Evolutionary conservation across 2,797 vertebrate genomes (phyloP), one percentile per base, ranked within the genome.

Genomic region (Lophotriccus pileatus): DNA sequence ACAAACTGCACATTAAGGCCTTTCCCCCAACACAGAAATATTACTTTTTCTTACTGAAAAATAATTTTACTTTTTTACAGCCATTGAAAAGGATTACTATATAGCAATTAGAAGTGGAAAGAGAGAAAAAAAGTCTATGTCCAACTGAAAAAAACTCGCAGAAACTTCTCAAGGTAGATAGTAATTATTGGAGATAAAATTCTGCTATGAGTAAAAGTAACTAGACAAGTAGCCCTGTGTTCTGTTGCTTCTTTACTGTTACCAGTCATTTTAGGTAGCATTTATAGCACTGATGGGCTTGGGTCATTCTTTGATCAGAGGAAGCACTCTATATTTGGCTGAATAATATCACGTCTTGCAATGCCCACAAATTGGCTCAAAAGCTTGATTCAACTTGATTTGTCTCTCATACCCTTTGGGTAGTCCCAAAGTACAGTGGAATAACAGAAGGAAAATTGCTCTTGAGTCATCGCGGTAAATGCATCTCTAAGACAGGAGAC

Each of bases 121-220:
- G n/a, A 66, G 67, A n/a, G 34, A 1, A 52, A 60, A 44, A 60
- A 73, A 16, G 32, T 83, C 32, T 53, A 1, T 69, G 22, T 77
- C 41, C 44, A 43, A 46, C 30, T 67, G 59, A 50, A 83, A 66
- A 44, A 63, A 46, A 4, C 41, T 90, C 25, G 11, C 23, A 72
- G 63, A 16, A 85, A 43, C 62, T 73, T 94, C 28, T 77, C 53
- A 87, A 78, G 78, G 62, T 91, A 84, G 53, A 78, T n/a, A 34
- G 46, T 78, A 83, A 87, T 96, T 87, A 91, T 44, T 73, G 55
- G 53, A 92, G 69, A 59, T 89, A 89, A 94, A 89, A 79, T 85
- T 89, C 36, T 75, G 28, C 91, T 83, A 37, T 1, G 2, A 84
- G 56, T 72, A 73, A 63, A 60, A 84, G 49, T 75, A 43, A 55